These are phyloP conservation scores for Halcyon senegalensis DNA, from an alignment of 2,113 vertebrate species.

Conservation along the genomic window DNA sequence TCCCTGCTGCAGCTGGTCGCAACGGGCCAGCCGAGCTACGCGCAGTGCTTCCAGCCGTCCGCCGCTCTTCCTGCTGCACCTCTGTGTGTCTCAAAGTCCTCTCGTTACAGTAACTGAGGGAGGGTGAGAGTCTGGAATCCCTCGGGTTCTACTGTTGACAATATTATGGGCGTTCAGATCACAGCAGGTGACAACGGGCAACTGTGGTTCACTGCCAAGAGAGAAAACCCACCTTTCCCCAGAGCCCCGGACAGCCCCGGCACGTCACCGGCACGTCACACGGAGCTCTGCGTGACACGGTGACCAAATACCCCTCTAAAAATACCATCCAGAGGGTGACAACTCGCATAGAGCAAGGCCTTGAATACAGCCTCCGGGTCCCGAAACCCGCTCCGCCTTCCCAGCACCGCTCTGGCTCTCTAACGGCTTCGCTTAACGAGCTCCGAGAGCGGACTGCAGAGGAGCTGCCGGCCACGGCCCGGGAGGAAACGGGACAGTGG, in stretches of 20 bases:
- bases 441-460: not conserved
- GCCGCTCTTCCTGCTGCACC: not conserved
- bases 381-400: not conserved
- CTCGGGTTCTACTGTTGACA: not conserved
- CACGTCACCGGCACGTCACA: fast-evolving
- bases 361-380: not conserved
- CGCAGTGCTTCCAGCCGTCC: fast-evolving
- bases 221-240: not conserved
- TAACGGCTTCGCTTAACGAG: not conserved
- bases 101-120: not conserved
- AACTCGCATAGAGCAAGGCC: not conserved
- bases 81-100: not conserved
- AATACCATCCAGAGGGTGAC: not conserved
- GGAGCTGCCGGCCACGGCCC: not conserved
- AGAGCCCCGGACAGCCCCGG: not conserved
- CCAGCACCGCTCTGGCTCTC: not conserved
- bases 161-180: not conserved
- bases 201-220: not conserved
- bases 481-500: not conserved
- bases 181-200: not conserved
- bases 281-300: not conserved
- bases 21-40: not conserved
- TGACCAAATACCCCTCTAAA: not conserved
- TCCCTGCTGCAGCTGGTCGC: not conserved
- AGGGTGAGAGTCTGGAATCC: not conserved